Evolutionary conservation across 2,113 vertebrate species (phyloP).

Genomic region (Corydoras maculifer): DNA sequence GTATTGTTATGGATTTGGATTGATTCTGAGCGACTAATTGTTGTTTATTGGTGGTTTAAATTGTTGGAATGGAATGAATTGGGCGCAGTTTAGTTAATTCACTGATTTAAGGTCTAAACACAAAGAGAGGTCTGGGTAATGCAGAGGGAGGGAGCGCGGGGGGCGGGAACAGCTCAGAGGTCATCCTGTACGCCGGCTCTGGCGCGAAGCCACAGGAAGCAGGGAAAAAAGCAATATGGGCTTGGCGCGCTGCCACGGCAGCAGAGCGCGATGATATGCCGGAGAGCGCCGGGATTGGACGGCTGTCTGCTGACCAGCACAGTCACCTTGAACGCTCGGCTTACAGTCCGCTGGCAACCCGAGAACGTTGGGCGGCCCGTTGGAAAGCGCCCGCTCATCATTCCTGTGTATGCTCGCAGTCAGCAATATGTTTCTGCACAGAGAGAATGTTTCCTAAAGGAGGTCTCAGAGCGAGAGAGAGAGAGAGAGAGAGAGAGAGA

Average conservation of each 20-base stretch:
- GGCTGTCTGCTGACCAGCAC: conserved; percentile 45
- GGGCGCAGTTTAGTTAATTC: no score
- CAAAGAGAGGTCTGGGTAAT: no score
- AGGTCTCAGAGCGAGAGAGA: conserved; percentile 15
- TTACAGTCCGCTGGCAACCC: conserved; percentile 54
- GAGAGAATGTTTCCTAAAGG: conserved; percentile 28
- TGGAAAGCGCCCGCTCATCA: conserved; percentile 18
- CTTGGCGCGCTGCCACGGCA: conserved; percentile 58
- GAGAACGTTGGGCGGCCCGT: conserved; percentile 50
- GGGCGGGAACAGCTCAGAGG: conserved; percentile 27
- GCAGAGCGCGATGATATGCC: conserved; percentile 54
- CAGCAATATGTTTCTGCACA: conserved; percentile 44
- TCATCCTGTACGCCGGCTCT: conserved; percentile 20
- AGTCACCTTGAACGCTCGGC: conserved; percentile 67
- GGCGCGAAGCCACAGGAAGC: conserved; percentile 29
- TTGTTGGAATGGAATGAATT: no score
- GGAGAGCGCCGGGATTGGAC: conserved; percentile 54
- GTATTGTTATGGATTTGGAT: no score
- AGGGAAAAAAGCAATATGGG: conserved; percentile 15
- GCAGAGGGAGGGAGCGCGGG: conserved; percentile 9
- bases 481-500: background rate
- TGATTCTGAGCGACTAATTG: no score
- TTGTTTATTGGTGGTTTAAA: no score
- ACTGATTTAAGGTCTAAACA: no score
- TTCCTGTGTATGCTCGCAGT: conserved; percentile 40